Evolutionary conservation across 1,140 invertebrate species (phyloP).

Genomic region (Eriocheir sinensis): DNA sequence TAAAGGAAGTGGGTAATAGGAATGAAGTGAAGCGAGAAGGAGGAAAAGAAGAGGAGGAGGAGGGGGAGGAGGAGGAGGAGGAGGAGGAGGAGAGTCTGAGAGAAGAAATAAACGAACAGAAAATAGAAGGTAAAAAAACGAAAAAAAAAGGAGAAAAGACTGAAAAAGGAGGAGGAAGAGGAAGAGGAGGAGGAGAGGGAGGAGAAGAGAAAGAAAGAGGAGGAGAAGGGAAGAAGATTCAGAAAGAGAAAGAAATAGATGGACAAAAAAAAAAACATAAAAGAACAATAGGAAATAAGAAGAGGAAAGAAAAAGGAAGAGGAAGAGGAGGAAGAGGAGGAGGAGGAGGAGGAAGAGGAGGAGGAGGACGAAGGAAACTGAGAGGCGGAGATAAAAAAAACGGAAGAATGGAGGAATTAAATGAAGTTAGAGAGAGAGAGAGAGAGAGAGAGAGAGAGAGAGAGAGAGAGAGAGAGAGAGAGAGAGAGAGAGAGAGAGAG

Average conservation of each 20-base stretch:
- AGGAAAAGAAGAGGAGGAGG: no score
- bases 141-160: background rate
- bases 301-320: background rate
- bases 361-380: background rate
- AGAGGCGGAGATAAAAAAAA: background rate
- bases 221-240: background rate
- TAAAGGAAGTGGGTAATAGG: no score
- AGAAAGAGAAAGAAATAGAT: background rate
- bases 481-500: background rate
- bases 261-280: no score
- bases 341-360: background rate
- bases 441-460: no score
- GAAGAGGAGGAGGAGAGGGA: background rate
- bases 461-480: background rate
- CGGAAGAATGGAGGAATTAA: background rate
- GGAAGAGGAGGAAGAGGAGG: background rate
- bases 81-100: no score
- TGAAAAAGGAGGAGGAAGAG: background rate
- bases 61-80: background rate
- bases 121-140: no score
- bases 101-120: no score
- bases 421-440: background rate
- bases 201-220: background rate
- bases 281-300: background rate
- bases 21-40: no score